These are phyloP conservation scores for Limanda limanda DNA, from an alignment of 2,113 vertebrate genomes.

Conservation along the genomic window DNA sequence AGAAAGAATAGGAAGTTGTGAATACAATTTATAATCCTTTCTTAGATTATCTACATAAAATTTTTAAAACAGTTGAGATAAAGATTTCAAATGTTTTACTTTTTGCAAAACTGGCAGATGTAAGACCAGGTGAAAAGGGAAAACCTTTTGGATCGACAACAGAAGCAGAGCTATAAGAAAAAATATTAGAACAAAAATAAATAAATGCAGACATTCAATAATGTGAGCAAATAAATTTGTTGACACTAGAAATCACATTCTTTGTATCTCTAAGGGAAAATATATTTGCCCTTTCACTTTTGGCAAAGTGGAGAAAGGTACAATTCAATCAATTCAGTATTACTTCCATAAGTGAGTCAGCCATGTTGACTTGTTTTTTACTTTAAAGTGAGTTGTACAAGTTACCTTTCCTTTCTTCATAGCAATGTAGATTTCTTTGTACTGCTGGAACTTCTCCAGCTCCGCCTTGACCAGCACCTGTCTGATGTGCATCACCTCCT, in stretches of 20 bases:
- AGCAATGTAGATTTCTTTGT: constrained; percentile 97
- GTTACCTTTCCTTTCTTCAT: constrained; percentile 99
- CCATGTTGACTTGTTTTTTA: too few relatives aligned
- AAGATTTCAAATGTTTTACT: constrained; percentile 80
- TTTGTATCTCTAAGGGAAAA: too few relatives aligned
- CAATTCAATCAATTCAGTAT: neutral
- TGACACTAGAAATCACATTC: neutral
- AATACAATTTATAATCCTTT: neutral
- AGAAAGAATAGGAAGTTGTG: neutral
- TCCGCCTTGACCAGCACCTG: constrained; percentile 98
- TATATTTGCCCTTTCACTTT: neutral
- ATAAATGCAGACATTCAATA: neutral
- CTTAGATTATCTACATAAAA: neutral
- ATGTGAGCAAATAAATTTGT: neutral
- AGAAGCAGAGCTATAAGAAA: constrained; percentile 93
- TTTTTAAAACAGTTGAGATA: neutral
- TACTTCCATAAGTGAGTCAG: too few relatives aligned
- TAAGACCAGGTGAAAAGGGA: constrained; percentile 99
- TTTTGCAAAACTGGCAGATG: constrained; percentile 98
- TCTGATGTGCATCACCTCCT: constrained; percentile 99
- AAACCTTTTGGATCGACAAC: constrained; percentile 96
- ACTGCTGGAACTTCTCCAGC: constrained; percentile 98
- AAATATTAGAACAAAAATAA: neutral
- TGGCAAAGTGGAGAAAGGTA: neutral
- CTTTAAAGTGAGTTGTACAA: too few relatives aligned